phyloP scores from a whole-genome alignment of 2,797 vertebrate genomes.

The Setipinna tenuifilis region DNA sequence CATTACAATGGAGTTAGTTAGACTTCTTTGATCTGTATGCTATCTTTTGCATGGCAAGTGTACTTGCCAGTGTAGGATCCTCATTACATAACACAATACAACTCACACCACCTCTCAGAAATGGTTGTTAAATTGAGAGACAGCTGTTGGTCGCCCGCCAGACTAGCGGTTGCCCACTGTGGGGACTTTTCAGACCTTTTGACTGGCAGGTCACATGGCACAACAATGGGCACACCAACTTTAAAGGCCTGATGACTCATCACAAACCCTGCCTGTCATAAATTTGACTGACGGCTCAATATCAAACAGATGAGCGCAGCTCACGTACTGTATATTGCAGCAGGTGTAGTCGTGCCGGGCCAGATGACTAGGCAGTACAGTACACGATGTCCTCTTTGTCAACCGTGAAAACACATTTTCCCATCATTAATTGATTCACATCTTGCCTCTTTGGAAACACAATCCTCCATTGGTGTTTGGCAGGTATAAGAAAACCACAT shows the following conservation, averaged over 20 bases:
- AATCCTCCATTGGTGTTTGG: conserved; percentile 22
- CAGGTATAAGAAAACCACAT: conserved; percentile 22
- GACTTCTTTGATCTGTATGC: conserved; percentile 26
- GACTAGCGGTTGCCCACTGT: neutral
- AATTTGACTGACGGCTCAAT: conserved; percentile 4
- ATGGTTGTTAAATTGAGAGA: conserved; percentile 21
- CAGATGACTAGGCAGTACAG: neutral
- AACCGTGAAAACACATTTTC: conserved; percentile 27
- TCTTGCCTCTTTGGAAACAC: conserved; percentile 20
- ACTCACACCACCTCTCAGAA: conserved; percentile 21
- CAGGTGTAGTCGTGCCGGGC: neutral
- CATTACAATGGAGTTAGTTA: conserved; percentile 17
- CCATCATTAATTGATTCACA: conserved; percentile 26
- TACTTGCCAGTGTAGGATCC: conserved; percentile 5
- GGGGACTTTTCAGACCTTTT: conserved; percentile 13
- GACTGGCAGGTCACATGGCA: neutral
- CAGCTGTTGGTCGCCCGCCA: neutral
- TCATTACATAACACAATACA: conserved; percentile 21
- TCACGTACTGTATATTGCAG: neutral
- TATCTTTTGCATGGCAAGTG: conserved; percentile 9
- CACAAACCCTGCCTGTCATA: conserved; percentile 11
- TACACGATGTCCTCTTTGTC: conserved; percentile 24
- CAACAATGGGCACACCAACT: conserved; percentile 20
- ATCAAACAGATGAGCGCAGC: neutral
- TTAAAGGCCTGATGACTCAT: conserved; percentile 9